Base-by-base conservation (phyloP, 2,113 vertebrate species). In the Sinocyclocheilus maitianheensis region DNA sequence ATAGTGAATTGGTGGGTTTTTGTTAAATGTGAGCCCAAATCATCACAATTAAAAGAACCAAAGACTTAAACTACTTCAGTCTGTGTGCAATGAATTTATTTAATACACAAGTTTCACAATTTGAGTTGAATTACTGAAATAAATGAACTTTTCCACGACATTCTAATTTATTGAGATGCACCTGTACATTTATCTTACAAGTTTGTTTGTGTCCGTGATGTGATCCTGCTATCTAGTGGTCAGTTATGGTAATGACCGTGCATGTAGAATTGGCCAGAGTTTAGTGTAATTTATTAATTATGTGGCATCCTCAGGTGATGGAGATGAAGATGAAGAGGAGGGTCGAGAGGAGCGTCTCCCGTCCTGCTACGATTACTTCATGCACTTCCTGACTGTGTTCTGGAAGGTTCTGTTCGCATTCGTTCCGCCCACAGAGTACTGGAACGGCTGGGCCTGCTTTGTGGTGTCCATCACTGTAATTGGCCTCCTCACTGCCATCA, bases 331-430 rank as follows among this genome's bases (percentile, higher is more conserved):
- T 7, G 90, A 90, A 0, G 94, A 94, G 13, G 94, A 95, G 37
- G 93, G 95, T 1, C 92, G 96, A 1, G 97, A 97, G 89, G 97
- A 96, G 87, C 94, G 88, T 34, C 95, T 95, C 1, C 97, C 97
- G 0, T 97, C 97, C 0, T 98, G 97, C 89, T 97, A 94, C 4
- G 97, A 98, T 91, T 98, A 98, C 79, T 92, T 97, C 90, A 98
- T 98, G 97, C 97, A 98, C 88, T 97, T 98, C 91, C 92, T 98
- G 88, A 98, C 97, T 0, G 96, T 98, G 58, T 98, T 98, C 96
- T 98, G 97, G 97, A 98, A 98, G 93, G 96, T 98, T 18, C 94
- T 98, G 60, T 98, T 98, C 1, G 97, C 97, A 88, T 98, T 95
- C 5, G 97, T 98, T 51, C 97, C 97, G 0, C 97, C 97, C 83